Evolutionary conservation across 30 jellyfish, hydroid and myxozoan species (phyloP).

Genomic region (Morbakka virulenta): DNA sequence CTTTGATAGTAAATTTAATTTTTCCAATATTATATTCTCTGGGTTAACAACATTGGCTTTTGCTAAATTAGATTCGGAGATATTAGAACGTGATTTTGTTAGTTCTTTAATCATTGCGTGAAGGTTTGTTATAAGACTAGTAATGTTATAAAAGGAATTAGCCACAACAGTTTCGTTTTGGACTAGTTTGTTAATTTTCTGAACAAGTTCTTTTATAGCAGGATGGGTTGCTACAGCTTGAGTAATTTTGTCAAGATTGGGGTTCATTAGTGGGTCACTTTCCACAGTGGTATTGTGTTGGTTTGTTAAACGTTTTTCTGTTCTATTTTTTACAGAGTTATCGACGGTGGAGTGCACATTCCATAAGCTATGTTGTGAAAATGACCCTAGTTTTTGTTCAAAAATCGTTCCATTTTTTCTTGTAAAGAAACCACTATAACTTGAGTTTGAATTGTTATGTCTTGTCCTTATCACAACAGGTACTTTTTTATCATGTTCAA

Average conservation of each 20-base stretch:
- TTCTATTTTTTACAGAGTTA: no score
- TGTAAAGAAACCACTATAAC: no score
- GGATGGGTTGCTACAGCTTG: background rate
- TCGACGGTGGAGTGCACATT: no score
- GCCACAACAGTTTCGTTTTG: conserved; percentile 43
- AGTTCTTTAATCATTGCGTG: conserved; percentile 21
- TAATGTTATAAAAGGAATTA: conserved; percentile 23
- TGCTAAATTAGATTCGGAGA: background rate
- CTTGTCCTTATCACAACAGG: no score
- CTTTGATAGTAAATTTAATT: background rate
- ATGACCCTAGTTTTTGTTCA: no score
- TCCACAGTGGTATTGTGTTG: no score
- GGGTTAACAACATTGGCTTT: background rate
- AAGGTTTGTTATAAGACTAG: conserved; percentile 24
- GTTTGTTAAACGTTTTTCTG: no score
- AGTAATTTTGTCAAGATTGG: background rate
- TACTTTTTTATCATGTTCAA: no score
- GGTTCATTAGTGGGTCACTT: no score
- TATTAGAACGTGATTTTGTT: background rate
- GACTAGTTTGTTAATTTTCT: conserved; percentile 36
- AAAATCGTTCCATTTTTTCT: no score
- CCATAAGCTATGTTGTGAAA: no score
- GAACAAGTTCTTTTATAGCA: conserved; percentile 36
- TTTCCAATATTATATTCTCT: background rate
- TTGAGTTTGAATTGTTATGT: no score